Evolutionary conservation across 2,888 invertebrate species (phyloP).

Genomic region (Idaea dimidiata): DNA sequence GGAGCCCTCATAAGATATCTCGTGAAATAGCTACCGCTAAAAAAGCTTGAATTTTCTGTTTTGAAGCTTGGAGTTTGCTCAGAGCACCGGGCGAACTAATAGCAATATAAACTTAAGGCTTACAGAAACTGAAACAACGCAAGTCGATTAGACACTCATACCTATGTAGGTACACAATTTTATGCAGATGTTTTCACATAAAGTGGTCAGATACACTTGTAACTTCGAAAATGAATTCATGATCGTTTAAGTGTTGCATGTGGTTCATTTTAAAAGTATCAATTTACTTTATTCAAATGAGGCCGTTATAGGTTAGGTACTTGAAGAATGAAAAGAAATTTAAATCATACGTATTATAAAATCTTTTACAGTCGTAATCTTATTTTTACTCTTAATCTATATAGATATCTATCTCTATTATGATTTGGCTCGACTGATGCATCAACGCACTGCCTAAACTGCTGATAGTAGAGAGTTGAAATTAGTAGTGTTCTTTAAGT

Average conservation of each 20-base stretch:
- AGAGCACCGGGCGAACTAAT: too few species aligned
- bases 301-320: background rate
- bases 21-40: too few species aligned
- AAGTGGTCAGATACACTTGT: constrained; percentile 1
- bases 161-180: constrained; percentile 6
- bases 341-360: background rate
- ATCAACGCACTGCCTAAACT: too few species aligned
- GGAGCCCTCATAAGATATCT: too few species aligned
- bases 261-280: background rate
- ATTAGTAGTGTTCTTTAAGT: too few species aligned
- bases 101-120: too few species aligned
- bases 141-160: background rate
- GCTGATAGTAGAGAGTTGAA: too few species aligned
- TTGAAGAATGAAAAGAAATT: background rate
- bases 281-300: background rate
- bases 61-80: too few species aligned
- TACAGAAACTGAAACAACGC: background rate
- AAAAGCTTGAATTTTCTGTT: too few species aligned
- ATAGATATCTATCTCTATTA: background rate
- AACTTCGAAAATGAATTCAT: background rate
- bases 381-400: too few species aligned
- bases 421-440: constrained; percentile 6
- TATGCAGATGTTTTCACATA: constrained; percentile 1
- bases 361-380: background rate
- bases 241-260: background rate